A percentile compares a stretch with the other conserved stretches of the same genome.
Conservation (phyloP, 92 coral and sea anemone species). For the Parazoanthus swiftii region DNA sequence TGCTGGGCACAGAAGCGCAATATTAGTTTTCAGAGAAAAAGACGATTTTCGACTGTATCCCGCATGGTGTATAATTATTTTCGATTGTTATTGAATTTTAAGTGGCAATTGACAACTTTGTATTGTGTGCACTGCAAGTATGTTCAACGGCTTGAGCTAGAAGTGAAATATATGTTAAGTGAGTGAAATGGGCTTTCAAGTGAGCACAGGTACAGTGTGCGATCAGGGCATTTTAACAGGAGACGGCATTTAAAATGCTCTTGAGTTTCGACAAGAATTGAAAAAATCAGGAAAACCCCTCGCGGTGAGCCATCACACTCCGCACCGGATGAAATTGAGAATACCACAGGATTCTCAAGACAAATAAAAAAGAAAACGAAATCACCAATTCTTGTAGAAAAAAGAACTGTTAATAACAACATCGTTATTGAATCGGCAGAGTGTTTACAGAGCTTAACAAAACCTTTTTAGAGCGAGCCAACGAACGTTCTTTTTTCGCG, state of each 20-base stretch:
- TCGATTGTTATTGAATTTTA: constrained; percentile 65
- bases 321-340: constrained; percentile 32
- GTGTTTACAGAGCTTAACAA: constrained; percentile 41
- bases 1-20: constrained; percentile 52
- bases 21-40: constrained; percentile 58
- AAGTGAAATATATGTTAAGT: constrained; percentile 1
- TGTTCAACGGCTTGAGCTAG: constrained; percentile 26
- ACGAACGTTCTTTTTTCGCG: constrained; percentile 13
- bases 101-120: constrained; percentile 61
- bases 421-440: constrained; percentile 23
- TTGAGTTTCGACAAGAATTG: background rate
- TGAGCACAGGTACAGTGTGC: background rate
- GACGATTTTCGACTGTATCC: constrained; percentile 64
- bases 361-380: constrained; percentile 33
- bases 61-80: constrained; percentile 59
- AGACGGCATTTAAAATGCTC: background rate
- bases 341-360: constrained; percentile 36
- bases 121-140: constrained; percentile 30
- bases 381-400: constrained; percentile 35
- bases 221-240: background rate
- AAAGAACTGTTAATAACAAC: constrained; percentile 40
- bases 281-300: constrained; percentile 27
- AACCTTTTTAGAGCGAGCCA: constrained; percentile 24
- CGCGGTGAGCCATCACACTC: background rate
- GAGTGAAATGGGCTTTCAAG: constrained; percentile 4